Percentiles rank a stretch among this genome's conserved stretches.
Evolutionary conservation across 2,888 invertebrate species (phyloP).

Genomic region (Venusia cambrica): DNA sequence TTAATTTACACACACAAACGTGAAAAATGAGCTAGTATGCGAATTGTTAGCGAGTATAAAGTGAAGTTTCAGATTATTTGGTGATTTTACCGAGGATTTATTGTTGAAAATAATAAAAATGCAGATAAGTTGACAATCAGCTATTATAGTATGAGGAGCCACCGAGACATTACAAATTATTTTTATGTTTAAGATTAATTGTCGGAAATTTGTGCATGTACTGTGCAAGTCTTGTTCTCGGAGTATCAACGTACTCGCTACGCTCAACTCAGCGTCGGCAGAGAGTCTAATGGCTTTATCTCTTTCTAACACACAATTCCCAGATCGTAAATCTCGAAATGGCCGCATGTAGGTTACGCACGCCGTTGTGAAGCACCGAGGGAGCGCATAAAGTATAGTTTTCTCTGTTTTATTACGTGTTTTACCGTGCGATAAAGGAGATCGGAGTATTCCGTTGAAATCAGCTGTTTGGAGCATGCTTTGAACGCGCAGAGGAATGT

Average conservation of each 20-base stretch:
- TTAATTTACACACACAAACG: conserved; percentile 78
- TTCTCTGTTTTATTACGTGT: conserved; percentile 80
- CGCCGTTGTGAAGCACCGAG: conserved; percentile 74
- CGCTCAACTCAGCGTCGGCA: conserved; percentile 66
- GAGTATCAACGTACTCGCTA: conserved; percentile 61
- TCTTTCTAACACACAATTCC: conserved; percentile 80
- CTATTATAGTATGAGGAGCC: too few relatives aligned
- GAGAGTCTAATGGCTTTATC: conserved; percentile 77
- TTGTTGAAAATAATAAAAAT: conserved; percentile 4
- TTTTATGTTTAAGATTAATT: conserved; percentile 4
- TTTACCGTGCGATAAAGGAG: conserved; percentile 76
- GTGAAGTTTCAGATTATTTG: conserved; percentile 43
- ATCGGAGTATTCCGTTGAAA: conserved; percentile 72
- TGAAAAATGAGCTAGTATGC: conserved; percentile 75
- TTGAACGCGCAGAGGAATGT: conserved; percentile 80
- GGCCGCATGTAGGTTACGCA: conserved; percentile 82
- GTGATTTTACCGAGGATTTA: conserved; percentile 5
- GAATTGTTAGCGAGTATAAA: conserved; percentile 50
- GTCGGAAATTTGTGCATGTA: conserved; percentile 47
- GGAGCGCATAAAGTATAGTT: conserved; percentile 79
- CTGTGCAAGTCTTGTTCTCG: conserved; percentile 63
- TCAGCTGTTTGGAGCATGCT: conserved; percentile 81
- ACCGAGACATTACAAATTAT: too few relatives aligned
- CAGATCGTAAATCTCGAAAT: conserved; percentile 82
- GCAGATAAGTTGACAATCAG: neutral